Percentiles rank a stretch among this genome's conserved stretches.
Conservation (phyloP, 2,888 invertebrate species). For the Rutpela maculata region DNA sequence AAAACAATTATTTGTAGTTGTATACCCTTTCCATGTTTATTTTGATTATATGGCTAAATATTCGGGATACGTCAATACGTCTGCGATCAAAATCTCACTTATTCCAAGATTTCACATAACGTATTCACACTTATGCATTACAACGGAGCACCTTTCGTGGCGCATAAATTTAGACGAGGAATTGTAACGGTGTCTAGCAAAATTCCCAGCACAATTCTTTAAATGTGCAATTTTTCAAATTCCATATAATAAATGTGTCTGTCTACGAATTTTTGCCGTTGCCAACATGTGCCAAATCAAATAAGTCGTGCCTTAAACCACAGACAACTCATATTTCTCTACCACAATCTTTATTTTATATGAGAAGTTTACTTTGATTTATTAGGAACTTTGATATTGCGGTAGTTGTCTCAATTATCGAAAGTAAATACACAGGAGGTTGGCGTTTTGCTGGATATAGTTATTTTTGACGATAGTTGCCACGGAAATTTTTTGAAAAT, state of each 20-base stretch:
- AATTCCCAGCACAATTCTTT: not conserved
- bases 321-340: not conserved
- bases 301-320: not conserved
- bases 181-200: not conserved
- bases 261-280: not conserved
- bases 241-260: not conserved
- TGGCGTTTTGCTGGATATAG: too few relatives aligned
- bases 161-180: not conserved
- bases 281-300: not conserved
- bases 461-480: too few relatives aligned
- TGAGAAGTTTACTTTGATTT: not conserved
- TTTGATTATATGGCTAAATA: not conserved
- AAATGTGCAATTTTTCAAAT: not conserved
- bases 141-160: not conserved
- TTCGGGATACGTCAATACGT: not conserved
- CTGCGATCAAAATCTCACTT: not conserved
- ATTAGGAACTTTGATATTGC: not conserved
- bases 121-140: not conserved
- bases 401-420: too few relatives aligned
- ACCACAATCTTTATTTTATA: not conserved
- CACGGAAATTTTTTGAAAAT: too few relatives aligned
- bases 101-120: not conserved
- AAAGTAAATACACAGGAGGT: too few relatives aligned
- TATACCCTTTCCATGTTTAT: too few relatives aligned
- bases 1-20: too few relatives aligned